Percentiles rank a stretch among this genome's conserved stretches.
Evolutionary conservation across 30 jellyfish, hydroid and myxozoan species (phyloP).

Genomic region (Mastigias papua): DNA sequence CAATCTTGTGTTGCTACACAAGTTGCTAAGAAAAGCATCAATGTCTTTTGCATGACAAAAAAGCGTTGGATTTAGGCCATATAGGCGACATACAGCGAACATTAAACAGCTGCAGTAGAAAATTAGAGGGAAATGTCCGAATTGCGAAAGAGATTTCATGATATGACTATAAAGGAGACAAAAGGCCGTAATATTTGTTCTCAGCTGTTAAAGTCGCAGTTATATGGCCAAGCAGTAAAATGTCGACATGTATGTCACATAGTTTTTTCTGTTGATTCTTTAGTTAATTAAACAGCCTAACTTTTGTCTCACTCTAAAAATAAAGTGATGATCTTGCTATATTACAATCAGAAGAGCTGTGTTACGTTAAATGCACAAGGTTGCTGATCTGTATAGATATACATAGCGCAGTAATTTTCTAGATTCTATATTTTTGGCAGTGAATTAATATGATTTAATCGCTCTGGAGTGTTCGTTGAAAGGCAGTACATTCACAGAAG

Average conservation of each 20-base stretch:
- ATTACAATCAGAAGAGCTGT: no score
- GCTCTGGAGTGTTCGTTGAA: no score
- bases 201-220: slow-evolving; percentile 32
- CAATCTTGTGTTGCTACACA: neutral
- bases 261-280: no score
- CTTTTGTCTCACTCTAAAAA: no score
- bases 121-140: slow-evolving; percentile 2
- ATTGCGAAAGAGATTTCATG: slow-evolving; percentile 22
- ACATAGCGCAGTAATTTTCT: no score
- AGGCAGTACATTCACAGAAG: no score
- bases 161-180: slow-evolving; percentile 20
- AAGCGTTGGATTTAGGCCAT: neutral
- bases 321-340: no score
- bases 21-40: neutral
- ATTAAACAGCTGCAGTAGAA: neutral
- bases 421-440: no score
- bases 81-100: neutral
- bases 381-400: no score
- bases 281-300: no score
- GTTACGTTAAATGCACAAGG: no score
- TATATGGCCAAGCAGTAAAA: slow-evolving; percentile 41
- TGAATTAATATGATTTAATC: no score
- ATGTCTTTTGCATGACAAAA: neutral
- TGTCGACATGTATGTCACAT: neutral
- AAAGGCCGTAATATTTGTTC: slow-evolving; percentile 19